Base-by-base conservation (phyloP, 2,888 invertebrate species). In the Gnatocerus cornutus region DNA sequence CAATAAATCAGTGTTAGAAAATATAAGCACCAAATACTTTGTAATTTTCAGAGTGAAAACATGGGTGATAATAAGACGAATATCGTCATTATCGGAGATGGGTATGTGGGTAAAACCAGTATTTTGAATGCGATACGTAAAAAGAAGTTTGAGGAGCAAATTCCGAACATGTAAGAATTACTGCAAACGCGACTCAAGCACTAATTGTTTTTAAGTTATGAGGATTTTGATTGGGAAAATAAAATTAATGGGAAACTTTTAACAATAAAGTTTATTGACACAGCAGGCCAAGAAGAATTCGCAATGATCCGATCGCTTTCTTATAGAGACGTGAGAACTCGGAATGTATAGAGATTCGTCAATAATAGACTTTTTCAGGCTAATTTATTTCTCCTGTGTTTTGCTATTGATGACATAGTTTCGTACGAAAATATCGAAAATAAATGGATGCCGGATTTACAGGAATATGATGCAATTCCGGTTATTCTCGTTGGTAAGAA, bases 61-160 rank as follows among this genome's bases (percentile, higher is more conserved):
- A 50, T 63, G 52, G 29, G 48, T 8, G 8, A 62, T 33, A 43
- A 89, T 50, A 30, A 41, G 33, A 55, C 13, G 16, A 71, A 68
- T 39, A 61, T 73, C 21, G 74, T 73, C 12, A 48, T 75, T 12
- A 92, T 95, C 56, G 94, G 93, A 58, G 94, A 94, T 83, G 94
- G 94, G 75, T 93, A 93, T 89, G 93, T 94, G 41, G 94, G 95
- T 67, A 95, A 95, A 87, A 94, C 94, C 12, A 94, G 94, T 82
- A 87, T 95, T 79, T 89, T 94, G 72, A 93, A 94, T 84, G 91
- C 93, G 66, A 93, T 93, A 83, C 93, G 92, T 65, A 89, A 89
- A 75, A 90, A 92, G 75, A 88, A 90, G 81, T 94, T 94, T 83
- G 93, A 94, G 39, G 69, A 66, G 10, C 48, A 58, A 37, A 43